These are phyloP conservation scores for Geotria australis DNA, from an alignment of 2,797 vertebrate species.

Conservation along the genomic window DNA sequence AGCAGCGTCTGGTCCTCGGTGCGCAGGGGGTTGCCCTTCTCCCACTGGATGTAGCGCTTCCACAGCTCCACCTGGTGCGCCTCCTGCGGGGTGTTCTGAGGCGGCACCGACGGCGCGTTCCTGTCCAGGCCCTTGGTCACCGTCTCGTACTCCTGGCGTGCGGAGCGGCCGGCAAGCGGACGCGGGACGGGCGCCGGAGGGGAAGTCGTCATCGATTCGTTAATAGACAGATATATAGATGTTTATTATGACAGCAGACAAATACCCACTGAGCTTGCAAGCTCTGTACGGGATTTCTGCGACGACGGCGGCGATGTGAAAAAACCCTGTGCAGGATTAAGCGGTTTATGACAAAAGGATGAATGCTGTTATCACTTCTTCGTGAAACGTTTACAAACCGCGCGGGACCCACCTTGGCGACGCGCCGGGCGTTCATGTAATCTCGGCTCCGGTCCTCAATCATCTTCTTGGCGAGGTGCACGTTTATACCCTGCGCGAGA, in stretches of 20 bases:
- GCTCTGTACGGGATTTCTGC: too few species aligned
- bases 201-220: too few species aligned
- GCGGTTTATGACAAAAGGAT: too few species aligned
- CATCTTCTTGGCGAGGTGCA: slow-evolving; percentile 99
- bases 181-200: too few species aligned
- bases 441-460: slow-evolving; percentile 96
- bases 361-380: too few species aligned
- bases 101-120: slow-evolving; percentile 84
- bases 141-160: slow-evolving; percentile 65
- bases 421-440: slow-evolving; percentile 93
- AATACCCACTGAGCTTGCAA: too few species aligned
- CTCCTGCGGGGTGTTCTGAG: slow-evolving; percentile 87
- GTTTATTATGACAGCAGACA: too few species aligned
- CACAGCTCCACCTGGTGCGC: slow-evolving; percentile 98
- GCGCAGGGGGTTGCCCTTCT: slow-evolving; percentile 83
- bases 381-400: too few species aligned
- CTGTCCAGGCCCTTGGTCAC: slow-evolving; percentile 95
- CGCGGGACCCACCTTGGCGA: slow-evolving; percentile 46
- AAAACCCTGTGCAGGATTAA: too few species aligned
- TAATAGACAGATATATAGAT: too few species aligned
- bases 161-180: not conserved
- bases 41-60: slow-evolving; percentile 99
- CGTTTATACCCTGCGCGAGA: slow-evolving; percentile 56
- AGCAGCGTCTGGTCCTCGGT: slow-evolving; percentile 96
- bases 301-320: too few species aligned